Conservation (phyloP, 2,888 invertebrate genomes). For the Caenorhabditis afra region DNA sequence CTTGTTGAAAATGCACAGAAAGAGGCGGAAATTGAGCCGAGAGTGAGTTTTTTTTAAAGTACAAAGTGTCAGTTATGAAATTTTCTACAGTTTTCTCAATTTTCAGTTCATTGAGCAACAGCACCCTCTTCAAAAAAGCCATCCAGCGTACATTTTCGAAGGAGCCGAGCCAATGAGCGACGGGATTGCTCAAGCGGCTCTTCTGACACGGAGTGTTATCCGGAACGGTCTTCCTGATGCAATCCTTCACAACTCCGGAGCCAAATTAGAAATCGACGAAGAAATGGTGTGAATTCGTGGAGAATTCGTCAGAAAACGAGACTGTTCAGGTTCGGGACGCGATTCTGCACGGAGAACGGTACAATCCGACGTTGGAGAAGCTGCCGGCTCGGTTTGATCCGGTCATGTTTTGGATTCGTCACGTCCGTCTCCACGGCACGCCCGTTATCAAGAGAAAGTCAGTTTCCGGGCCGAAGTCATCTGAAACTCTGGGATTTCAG, state of each 20-base stretch:
- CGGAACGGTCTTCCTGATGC: constrained; percentile 68
- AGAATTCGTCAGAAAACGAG: too few species aligned
- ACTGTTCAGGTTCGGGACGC: constrained; percentile 68
- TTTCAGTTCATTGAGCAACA: constrained; percentile 55
- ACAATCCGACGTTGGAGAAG: constrained; percentile 77
- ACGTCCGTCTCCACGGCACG: constrained; percentile 74
- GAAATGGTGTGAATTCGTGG: constrained; percentile 50
- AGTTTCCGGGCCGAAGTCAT: not conserved
- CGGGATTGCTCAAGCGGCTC: constrained; percentile 76
- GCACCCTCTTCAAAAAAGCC: constrained; percentile 73
- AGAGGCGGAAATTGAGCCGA: constrained; percentile 2
- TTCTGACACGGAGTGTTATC: constrained; percentile 70
- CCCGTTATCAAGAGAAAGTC: constrained; percentile 77
- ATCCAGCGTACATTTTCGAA: constrained; percentile 73
- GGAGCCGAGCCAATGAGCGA: constrained; percentile 75
- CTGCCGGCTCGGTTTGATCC: constrained; percentile 76
- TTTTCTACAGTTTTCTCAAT: not conserved
- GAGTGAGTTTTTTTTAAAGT: constrained; percentile 12
- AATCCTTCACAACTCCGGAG: constrained; percentile 58
- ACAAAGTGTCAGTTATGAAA: not conserved
- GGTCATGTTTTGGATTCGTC: constrained; percentile 78
- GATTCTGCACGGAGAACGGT: constrained; percentile 77
- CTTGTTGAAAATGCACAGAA: constrained; percentile 6
- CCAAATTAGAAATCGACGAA: constrained; percentile 63
- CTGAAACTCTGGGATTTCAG: constrained; percentile 50